phyloP scores from a whole-genome alignment of 2,888 invertebrate genomes.

The Patella ulyssiponensis region DNA sequence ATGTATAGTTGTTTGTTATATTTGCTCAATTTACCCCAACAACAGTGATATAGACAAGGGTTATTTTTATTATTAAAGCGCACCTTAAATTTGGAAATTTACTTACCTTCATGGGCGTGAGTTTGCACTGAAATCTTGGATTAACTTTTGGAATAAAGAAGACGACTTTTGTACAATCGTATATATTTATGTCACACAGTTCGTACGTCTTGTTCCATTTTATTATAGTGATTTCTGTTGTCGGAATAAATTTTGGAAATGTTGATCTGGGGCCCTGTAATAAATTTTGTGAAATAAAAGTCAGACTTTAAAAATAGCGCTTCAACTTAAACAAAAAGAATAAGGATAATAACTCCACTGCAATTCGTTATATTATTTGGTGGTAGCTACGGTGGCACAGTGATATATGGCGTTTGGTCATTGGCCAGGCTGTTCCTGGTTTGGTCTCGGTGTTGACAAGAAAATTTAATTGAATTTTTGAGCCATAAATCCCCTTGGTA shows the following conservation, averaged over 20 bases:
- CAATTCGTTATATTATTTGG: not conserved
- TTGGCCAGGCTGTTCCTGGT: too few species aligned
- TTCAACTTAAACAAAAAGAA: not conserved
- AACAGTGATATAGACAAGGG: too few species aligned
- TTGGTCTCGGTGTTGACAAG: too few species aligned
- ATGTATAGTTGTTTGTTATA: too few species aligned
- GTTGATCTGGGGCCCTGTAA: not conserved
- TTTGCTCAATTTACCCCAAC: too few species aligned
- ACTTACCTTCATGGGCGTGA: conserved; percentile 32
- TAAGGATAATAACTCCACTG: not conserved
- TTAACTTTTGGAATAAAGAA: conserved; percentile 20
- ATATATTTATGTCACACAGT: conserved; percentile 28
- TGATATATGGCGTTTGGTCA: not conserved
- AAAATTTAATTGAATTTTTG: too few species aligned
- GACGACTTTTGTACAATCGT: conserved; percentile 29
- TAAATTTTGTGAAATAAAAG: not conserved
- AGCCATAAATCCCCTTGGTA: too few species aligned
- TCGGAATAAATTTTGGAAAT: not conserved
- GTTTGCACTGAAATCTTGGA: conserved; percentile 25
- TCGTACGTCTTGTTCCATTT: conserved; percentile 21
- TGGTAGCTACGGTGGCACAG: not conserved
- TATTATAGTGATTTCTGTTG: conserved; percentile 16
- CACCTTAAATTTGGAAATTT: too few species aligned
- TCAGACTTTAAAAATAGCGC: not conserved
- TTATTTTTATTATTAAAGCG: too few species aligned